Evolutionary conservation across 2,113 vertebrate species (phyloP).

Genomic region (Sclerurus mexicanus): DNA sequence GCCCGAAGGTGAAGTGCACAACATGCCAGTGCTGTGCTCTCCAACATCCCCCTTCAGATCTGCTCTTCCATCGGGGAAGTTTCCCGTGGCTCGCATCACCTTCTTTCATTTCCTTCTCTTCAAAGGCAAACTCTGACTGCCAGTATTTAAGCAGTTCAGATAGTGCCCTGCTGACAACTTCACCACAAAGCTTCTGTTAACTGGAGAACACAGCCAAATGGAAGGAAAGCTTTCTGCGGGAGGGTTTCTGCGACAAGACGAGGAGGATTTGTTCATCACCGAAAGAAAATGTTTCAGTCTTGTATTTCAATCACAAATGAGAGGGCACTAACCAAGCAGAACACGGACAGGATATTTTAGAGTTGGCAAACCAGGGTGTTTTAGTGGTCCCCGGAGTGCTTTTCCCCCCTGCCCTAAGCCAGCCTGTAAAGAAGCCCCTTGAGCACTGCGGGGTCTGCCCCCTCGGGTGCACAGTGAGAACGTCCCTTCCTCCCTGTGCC

Average conservation of each 20-base stretch:
- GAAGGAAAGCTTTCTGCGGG: background rate
- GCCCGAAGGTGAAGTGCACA: background rate
- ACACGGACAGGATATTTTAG: background rate
- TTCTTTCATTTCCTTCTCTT: background rate
- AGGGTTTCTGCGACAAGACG: fast-evolving
- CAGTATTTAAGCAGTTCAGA: background rate
- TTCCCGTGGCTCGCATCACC: background rate
- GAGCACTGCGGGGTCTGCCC: background rate
- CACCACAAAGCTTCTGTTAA: background rate
- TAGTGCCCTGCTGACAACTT: background rate
- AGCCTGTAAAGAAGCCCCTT: background rate
- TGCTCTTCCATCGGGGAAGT: background rate
- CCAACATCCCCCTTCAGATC: background rate
- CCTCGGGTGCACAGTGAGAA: background rate
- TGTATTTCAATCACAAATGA: background rate
- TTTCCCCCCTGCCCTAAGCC: background rate
- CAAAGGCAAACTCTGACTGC: background rate
- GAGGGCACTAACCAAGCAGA: background rate
- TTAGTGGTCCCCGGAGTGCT: background rate
- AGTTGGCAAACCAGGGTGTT: background rate
- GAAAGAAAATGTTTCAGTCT: background rate
- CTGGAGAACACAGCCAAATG: background rate
- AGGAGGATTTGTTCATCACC: background rate
- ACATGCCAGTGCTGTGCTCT: background rate
- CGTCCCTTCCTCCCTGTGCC: background rate